Evolutionary conservation across 2,113 vertebrate species (phyloP).

Genomic region (Corvus moneduloides): DNA sequence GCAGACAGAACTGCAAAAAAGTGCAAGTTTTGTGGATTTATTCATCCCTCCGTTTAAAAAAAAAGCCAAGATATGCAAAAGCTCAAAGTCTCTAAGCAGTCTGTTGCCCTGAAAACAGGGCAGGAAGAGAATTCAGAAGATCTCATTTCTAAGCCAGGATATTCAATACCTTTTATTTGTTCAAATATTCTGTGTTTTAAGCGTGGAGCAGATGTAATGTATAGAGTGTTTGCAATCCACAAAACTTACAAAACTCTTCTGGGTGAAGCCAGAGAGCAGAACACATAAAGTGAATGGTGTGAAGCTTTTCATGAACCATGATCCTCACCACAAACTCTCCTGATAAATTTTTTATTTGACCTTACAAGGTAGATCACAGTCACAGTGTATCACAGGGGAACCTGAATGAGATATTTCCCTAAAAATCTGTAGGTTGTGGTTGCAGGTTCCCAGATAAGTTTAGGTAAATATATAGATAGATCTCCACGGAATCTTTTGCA

Average conservation of each 20-base stretch:
- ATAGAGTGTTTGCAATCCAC: background rate
- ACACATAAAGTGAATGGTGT: background rate
- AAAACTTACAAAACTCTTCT: background rate
- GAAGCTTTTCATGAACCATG: background rate
- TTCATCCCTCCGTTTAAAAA: background rate
- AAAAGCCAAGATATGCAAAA: conserved; percentile 3
- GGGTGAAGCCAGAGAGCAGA: background rate
- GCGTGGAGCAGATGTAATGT: background rate
- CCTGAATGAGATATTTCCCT: background rate
- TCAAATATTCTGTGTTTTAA: background rate
- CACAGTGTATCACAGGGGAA: background rate
- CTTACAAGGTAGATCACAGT: background rate
- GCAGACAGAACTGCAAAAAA: background rate
- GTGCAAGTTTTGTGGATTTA: background rate
- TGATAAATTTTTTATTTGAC: background rate
- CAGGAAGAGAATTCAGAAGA: background rate
- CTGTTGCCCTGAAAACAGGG: background rate
- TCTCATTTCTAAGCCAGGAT: background rate
- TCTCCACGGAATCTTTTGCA: background rate
- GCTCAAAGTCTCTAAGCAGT: background rate
- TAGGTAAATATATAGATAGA: background rate
- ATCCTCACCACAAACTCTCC: background rate
- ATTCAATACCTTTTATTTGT: background rate
- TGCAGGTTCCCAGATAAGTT: background rate
- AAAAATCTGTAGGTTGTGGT: background rate